Conservation (phyloP, 2,888 invertebrate genomes). For the Coecobrya sp. region DNA sequence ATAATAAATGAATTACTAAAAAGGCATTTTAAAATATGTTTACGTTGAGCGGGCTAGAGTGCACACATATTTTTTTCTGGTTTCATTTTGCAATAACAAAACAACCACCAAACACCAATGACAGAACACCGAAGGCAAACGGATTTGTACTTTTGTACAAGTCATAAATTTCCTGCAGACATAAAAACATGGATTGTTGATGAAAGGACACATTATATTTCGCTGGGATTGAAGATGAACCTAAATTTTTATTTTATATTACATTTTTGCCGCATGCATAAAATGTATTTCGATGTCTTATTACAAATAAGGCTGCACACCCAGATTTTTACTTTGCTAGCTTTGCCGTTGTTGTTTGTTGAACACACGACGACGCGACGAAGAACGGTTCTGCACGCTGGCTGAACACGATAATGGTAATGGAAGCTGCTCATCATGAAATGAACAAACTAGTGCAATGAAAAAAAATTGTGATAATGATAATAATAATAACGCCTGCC, state of each 20-base stretch:
- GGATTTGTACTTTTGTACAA: constrained; percentile 54
- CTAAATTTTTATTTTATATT: constrained; percentile 15
- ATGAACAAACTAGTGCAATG: constrained; percentile 45
- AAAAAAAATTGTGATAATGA: constrained; percentile 41
- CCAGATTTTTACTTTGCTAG: not conserved
- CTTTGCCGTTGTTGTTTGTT: no score
- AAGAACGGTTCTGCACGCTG: constrained; percentile 51
- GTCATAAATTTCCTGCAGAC: constrained; percentile 65
- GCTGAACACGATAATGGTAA: constrained; percentile 57
- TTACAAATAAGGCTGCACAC: constrained; percentile 39
- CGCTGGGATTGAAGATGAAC: constrained; percentile 40
- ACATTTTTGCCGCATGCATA: not conserved
- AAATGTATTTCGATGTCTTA: not conserved
- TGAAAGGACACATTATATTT: constrained; percentile 43
- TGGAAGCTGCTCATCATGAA: constrained; percentile 43
- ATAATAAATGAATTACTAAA: constrained; percentile 47
- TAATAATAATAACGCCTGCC: constrained; percentile 35
- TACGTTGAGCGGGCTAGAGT: not conserved
- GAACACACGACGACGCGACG: constrained; percentile 17
- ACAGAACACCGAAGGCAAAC: constrained; percentile 37
- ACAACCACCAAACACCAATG: not conserved
- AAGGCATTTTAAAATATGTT: constrained; percentile 35
- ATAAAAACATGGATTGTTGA: constrained; percentile 60
- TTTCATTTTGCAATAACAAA: constrained; percentile 46
- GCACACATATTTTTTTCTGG: constrained; percentile 36